Percentiles rank a stretch among this genome's conserved stretches.
Conservation (phyloP, 1,140 invertebrate species). For the Drosophila nebulosa region DNA sequence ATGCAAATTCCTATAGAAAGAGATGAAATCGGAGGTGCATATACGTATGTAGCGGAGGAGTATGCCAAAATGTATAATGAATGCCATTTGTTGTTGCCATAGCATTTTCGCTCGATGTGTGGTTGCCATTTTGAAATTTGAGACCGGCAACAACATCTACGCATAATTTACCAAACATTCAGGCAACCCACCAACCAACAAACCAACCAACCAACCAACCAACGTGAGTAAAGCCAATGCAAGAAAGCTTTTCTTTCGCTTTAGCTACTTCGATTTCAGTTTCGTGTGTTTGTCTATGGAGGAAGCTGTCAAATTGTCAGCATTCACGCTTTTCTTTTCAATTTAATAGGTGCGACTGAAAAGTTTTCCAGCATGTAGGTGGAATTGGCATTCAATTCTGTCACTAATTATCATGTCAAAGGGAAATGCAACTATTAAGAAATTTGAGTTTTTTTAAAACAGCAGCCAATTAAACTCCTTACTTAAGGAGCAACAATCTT, state of each 20-base stretch:
- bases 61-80: slow-evolving; percentile 45
- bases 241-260: slow-evolving; percentile 30
- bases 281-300: slow-evolving; percentile 12
- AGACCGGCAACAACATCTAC: slow-evolving; percentile 54
- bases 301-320: slow-evolving; percentile 60
- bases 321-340: slow-evolving; percentile 42
- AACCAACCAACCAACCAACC: not conserved
- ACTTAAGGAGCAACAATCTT: no score
- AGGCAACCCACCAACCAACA: not conserved
- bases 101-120: slow-evolving; percentile 31
- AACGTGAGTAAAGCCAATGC: slow-evolving; percentile 35
- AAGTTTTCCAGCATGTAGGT: slow-evolving; percentile 8
- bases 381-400: slow-evolving; percentile 8
- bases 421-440: no score
- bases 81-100: slow-evolving; percentile 62
- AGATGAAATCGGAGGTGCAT: not conserved
- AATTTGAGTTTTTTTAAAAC: no score
- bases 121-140: slow-evolving; percentile 60
- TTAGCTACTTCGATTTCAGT: slow-evolving; percentile 6
- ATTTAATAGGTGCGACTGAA: not conserved
- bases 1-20: slow-evolving; percentile 54
- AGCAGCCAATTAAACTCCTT: no score
- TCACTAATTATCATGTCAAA: no score
- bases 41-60: not conserved
- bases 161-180: slow-evolving; percentile 51